phyloP scores from a whole-genome alignment of 2,113 vertebrate species.

The Pyxicephalus adspersus region DNA sequence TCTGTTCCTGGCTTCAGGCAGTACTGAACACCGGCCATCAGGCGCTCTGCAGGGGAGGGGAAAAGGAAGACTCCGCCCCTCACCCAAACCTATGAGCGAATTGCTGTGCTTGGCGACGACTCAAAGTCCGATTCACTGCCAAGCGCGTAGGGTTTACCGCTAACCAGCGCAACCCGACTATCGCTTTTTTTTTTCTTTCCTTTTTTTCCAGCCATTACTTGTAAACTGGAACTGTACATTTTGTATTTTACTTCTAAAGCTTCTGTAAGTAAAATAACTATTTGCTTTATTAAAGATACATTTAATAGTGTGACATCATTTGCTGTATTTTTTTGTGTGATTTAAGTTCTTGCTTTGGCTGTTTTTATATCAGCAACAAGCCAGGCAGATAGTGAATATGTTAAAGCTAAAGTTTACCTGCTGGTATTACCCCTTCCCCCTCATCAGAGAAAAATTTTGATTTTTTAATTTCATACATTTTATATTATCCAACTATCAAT shows the following conservation, averaged over 20 bases:
- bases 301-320: conserved; percentile 76
- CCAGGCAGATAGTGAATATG: no score
- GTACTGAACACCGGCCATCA: conserved; percentile 74
- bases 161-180: not conserved
- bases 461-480: no score
- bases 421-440: no score
- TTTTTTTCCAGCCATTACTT: conserved; percentile 70
- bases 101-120: no score
- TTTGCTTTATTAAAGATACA: conserved; percentile 85
- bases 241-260: conserved; percentile 83
- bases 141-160: conserved; percentile 65
- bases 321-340: conserved; percentile 49
- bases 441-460: no score
- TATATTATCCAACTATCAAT: no score
- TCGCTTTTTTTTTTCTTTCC: conserved; percentile 64
- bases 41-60: conserved; percentile 55
- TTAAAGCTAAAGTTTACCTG: no score
- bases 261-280: conserved; percentile 80
- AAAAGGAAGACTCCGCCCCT: not conserved
- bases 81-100: not conserved
- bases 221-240: conserved; percentile 83
- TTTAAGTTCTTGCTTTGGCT: not conserved
- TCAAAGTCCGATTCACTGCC: conserved; percentile 35
- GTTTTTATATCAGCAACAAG: no score
- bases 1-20: conserved; percentile 72